Base-by-base conservation (phyloP, 2,888 invertebrate species). In the Drosophila aldrichi region DNA sequence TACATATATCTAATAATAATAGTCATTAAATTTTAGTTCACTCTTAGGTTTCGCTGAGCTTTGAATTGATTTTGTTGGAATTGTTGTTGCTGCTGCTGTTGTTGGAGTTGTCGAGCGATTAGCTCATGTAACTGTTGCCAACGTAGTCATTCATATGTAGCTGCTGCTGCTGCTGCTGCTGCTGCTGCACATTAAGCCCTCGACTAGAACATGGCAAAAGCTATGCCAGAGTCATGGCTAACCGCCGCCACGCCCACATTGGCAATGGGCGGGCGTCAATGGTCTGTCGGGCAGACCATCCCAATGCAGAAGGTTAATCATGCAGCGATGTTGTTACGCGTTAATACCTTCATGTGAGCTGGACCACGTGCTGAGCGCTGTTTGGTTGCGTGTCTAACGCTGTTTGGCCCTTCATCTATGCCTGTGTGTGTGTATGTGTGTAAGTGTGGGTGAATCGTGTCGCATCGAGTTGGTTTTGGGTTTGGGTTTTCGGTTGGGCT, bases 291-390 rank as follows among this genome's bases (percentile, higher is more conserved):
- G 22, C 51, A 51, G 20, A 18, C 65, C 65, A 51, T 73, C 59
- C 79, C 77, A 67, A 62, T 70, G 82, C 66, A 68, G 69, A 66
- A 81, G 88, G 91, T 91, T 92, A 92, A 92, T 92, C 92, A 91
- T 91, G 91, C 92, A 91, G 87, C 87, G 90, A 81, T 92, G 92
- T 91, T 90, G 90, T 91, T 91, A 89, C 92, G 91, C 92, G 91
- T 90, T 92, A 92, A 92, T 92, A 92, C 92, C 92, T 92, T 90
- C 92, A 91, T 92, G 92, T 92, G 92, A 92, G 91, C 89, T 86
- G 88, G 86, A 91, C 92, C 92, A 92, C 92, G 92, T 92, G 92
- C 90, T 90, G 70, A 61, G 25, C 79, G 58, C 61, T 71, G 59
- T 63, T 63, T 48, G 62, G 60, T 84, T 78, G 85, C 78, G 76